Evolutionary conservation across 2,113 vertebrate genomes (phyloP), one percentile per base, ranked within the genome.

Genomic region (Cnemophilus loriae): DNA sequence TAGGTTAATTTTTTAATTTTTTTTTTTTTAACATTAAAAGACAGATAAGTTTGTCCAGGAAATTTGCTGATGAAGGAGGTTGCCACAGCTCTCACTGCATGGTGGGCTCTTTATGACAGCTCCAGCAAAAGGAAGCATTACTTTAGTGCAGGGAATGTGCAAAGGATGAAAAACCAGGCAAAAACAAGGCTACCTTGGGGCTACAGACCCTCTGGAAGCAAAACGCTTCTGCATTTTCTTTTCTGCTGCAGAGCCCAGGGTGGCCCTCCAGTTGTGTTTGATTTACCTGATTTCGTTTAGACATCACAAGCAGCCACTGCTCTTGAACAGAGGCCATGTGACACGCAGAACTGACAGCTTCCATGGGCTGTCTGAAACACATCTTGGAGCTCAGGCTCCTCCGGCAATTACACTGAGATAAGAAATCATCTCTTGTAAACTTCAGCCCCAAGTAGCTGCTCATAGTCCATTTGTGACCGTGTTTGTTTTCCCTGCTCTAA

Each of bases 381-480:
- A 4, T 82, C 79, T 61, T 61, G 57, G 80, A 73, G 60, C 53
- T 41, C 47, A 33, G 67, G 35, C 41, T 93, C 65, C 81, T 93
- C 70, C 69, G 96, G 87, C 82, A 95, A 87, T 65, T 85, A 47
- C 15, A 24, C 7, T 50, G 26, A n/a, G 65, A 52, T 90, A 95
- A 76, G 69, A 77, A 96, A 92, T 97, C 87, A 81, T 78, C 55
- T 64, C 83, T 19, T 89, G 71, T 94, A 95, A 97, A 68, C 79
- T 70, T 96, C 92, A 95, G 23, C 80, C 81, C 47, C 65, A 27
- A 80, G 84, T 90, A 96, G 52, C 76, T 89, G 79, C 87, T 76
- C 46, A 44, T 1, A 73, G 46, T 35, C 57, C n/a, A 2, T 70
- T 86, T 82, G 26, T 93, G 95, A 92, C 95, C 93, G 52, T 63